Conservation (phyloP, 2,888 invertebrate species). For the Scaptomyza cyrtandrae region DNA sequence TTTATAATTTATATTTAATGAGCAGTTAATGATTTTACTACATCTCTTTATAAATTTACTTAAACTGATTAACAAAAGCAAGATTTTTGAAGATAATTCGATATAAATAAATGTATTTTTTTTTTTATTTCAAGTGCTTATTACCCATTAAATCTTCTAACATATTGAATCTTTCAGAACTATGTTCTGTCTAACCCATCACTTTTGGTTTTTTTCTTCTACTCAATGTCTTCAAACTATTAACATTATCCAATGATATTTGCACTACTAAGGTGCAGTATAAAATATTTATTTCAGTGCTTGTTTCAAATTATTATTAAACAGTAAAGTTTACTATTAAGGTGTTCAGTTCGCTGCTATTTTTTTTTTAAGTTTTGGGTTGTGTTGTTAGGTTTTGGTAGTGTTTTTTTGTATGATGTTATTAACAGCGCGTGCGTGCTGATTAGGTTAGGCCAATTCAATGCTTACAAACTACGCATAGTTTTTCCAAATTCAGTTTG, state of each 20-base stretch:
- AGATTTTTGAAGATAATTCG: no score
- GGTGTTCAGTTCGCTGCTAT: slow-evolving; percentile 22
- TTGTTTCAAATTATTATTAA: neutral
- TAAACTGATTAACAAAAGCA: no score
- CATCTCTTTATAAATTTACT: no score
- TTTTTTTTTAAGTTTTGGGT: slow-evolving; percentile 12
- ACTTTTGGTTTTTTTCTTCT: no score
- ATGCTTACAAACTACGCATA: slow-evolving; percentile 40
- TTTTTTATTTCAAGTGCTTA: no score
- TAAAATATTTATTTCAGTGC: slow-evolving; percentile 28
- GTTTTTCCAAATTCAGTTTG: slow-evolving; percentile 31
- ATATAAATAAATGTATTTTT: no score
- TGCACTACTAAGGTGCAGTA: slow-evolving; percentile 42
- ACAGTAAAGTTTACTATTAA: slow-evolving; percentile 1
- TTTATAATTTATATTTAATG: no score
- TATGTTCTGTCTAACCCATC: no score
- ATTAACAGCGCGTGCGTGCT: slow-evolving; percentile 55
- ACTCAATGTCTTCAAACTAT: neutral
- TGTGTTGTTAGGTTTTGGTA: slow-evolving; percentile 17
- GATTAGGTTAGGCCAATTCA: slow-evolving; percentile 57
- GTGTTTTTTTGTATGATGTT: slow-evolving; percentile 33
- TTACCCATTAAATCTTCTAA: no score
- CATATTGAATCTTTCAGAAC: no score
- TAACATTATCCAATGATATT: slow-evolving; percentile 43
- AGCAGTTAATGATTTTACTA: no score